Base-by-base conservation (phyloP, 2,888 invertebrate species). In the Drosophila crucigera region DNA sequence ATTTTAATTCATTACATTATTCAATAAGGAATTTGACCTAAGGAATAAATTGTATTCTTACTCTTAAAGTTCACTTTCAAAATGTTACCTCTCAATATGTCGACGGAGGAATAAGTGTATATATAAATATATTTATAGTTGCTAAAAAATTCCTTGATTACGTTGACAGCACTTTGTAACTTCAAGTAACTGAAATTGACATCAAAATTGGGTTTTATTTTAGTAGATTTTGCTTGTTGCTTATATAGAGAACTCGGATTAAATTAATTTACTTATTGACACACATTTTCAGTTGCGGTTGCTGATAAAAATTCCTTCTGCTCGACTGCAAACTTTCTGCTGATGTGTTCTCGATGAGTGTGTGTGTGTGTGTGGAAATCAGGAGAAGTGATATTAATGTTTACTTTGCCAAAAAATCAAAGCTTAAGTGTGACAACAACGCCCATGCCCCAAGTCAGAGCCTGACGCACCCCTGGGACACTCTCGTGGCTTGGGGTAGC, bases 211-310 rank as follows among this genome's bases (percentile, higher is more conserved):
- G 41, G 54, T 58, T 49, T 39, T 53, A 50, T 64, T 49, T 50
- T 56, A 47, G 53, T 47, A 55, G 61, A 52, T 61, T 55, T 52
- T 61, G 67, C 59, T 79, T 73, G 63, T 64, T 66, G 68, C 67
- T 79, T 73, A 58, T 68, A 68, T 73, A 64, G 70, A 74, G 67
- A 79, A 78, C 78, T 75, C 75, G 60, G 63, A 73, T 62, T 59
- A 82, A 85, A 82, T 82, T 85, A 72, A 84, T 85, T 82, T 83
- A 78, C 85, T 78, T 83, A 82, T 80, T 76, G 83, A 82, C 83
- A 83, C 75, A 83, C 64, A 78, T 75, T 75, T 73, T 55, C 37
- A 49, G 63, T 67, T 74, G 73, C 56, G 74, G 74, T 74, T 59
- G 28, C 31, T 49, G 74, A 74, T 68, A 73, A 71, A 68, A 73